These are phyloP conservation scores for Rhabdornis inornatus DNA, from an alignment of 2,113 vertebrate genomes.

Conservation along the genomic window DNA sequence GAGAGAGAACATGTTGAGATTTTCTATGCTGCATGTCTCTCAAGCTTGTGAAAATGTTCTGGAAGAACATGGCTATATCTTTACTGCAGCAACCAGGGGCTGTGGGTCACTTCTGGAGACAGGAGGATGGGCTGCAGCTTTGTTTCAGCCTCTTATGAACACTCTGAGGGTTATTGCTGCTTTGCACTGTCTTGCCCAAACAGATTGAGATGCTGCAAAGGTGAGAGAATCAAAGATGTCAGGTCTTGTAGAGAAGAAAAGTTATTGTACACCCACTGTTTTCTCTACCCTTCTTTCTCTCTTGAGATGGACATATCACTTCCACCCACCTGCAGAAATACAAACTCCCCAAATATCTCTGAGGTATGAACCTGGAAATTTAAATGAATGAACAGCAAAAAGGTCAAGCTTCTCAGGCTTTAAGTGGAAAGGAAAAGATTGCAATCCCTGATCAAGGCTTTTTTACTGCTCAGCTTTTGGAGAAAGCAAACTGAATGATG, in stretches of 20 bases:
- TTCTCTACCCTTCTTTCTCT: background rate
- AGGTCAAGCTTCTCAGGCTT: background rate
- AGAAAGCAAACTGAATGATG: background rate
- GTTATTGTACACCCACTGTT: background rate
- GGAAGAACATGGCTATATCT: fast-evolving
- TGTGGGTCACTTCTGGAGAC: background rate
- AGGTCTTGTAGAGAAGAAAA: background rate
- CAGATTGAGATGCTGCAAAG: background rate
- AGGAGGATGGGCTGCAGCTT: background rate
- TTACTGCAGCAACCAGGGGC: background rate
- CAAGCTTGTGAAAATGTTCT: background rate
- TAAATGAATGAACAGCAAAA: background rate
- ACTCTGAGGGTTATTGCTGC: background rate
- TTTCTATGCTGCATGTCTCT: background rate
- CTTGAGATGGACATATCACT: background rate
- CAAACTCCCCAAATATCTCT: background rate
- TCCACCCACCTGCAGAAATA: background rate
- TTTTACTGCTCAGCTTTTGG: background rate
- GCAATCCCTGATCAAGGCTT: background rate
- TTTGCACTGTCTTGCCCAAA: background rate
- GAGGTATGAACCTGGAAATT: background rate
- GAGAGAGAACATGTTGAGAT: background rate
- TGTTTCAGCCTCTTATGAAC: fast-evolving
- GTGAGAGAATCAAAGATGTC: background rate
- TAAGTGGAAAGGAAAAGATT: background rate